Percentiles rank a stretch among this genome's conserved stretches.
Evolutionary conservation across 2,113 vertebrate species (phyloP).

Genomic region (Semicossyphus pulcher): DNA sequence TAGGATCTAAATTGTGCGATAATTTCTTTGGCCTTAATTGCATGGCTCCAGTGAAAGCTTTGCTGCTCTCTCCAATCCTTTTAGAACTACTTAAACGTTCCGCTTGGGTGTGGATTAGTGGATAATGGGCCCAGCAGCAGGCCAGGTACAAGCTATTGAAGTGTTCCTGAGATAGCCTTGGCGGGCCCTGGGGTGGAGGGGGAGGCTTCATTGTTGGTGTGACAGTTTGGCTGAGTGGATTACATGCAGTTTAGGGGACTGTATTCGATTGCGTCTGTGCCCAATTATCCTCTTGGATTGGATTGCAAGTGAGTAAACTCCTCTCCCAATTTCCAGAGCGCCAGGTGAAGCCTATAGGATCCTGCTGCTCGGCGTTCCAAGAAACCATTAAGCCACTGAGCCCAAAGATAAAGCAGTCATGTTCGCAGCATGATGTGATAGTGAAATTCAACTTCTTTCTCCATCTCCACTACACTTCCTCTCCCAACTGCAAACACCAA

Average conservation of each 20-base stretch:
- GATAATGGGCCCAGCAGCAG: slow-evolving; percentile 77
- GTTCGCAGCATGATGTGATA: slow-evolving; percentile 47
- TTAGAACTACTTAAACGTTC: slow-evolving; percentile 76
- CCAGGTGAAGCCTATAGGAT: slow-evolving; percentile 66
- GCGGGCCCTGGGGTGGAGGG: slow-evolving; percentile 56
- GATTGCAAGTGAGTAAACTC: slow-evolving; percentile 78
- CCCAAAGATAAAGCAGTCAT: slow-evolving; percentile 51
- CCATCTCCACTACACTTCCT: not conserved
- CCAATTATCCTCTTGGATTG: slow-evolving; percentile 80
- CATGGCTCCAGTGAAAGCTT: slow-evolving; percentile 64
- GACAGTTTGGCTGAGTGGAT: slow-evolving; percentile 84
- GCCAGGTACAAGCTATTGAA: slow-evolving; percentile 79
- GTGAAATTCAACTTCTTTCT: slow-evolving; percentile 16
- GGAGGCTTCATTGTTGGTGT: slow-evolving; percentile 77
- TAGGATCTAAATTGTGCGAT: slow-evolving; percentile 70
- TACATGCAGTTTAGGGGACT: slow-evolving; percentile 83
- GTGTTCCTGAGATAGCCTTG: slow-evolving; percentile 77
- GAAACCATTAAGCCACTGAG: slow-evolving; percentile 64
- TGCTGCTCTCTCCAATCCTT: slow-evolving; percentile 71
- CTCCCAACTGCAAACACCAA: slow-evolving; percentile 4
- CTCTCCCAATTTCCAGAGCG: slow-evolving; percentile 75
- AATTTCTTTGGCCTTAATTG: slow-evolving; percentile 74
- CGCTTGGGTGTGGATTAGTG: slow-evolving; percentile 78
- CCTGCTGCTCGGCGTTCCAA: slow-evolving; percentile 47
- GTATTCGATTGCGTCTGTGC: slow-evolving; percentile 78